Conservation (phyloP, 2,888 invertebrate species). For the Dasysyrphus tricinctus region DNA sequence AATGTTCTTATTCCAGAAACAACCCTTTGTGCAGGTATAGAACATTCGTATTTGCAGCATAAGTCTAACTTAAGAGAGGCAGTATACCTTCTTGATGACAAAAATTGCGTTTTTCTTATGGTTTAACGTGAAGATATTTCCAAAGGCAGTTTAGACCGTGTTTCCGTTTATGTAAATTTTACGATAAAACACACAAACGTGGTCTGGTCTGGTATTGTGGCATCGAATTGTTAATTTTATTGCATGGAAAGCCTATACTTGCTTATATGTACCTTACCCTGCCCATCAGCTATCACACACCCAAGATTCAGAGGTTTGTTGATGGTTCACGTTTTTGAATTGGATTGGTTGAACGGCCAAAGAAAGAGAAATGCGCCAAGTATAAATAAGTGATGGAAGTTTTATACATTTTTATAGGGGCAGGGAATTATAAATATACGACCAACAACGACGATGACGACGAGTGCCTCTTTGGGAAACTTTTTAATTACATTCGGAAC, state of each 20-base stretch:
- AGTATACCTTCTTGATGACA: slow-evolving; percentile 8
- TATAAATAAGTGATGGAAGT: slow-evolving; percentile 19
- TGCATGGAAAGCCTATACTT: slow-evolving; percentile 16
- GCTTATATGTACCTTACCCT: background rate
- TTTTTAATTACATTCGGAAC: slow-evolving; percentile 57
- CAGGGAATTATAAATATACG: background rate
- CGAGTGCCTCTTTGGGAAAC: slow-evolving; percentile 42
- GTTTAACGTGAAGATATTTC: slow-evolving; percentile 57
- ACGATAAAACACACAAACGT: slow-evolving; percentile 56
- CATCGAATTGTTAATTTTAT: slow-evolving; percentile 50
- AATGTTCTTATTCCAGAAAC: slow-evolving; percentile 17
- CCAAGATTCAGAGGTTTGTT: background rate
- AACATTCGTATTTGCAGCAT: background rate
- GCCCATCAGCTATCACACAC: background rate
- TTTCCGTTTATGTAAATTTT: slow-evolving; percentile 65
- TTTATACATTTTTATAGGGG: background rate
- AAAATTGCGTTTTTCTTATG: slow-evolving; percentile 51
- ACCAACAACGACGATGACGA: slow-evolving; percentile 5
- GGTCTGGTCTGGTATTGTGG: slow-evolving; percentile 42
- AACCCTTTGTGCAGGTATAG: slow-evolving; percentile 7
- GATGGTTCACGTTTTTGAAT: background rate
- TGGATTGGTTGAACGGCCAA: slow-evolving; percentile 20
- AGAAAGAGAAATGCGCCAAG: slow-evolving; percentile 55
- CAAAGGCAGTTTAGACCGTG: slow-evolving; percentile 48
- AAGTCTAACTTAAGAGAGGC: background rate